A percentile compares a stretch with the other conserved stretches of the same genome.
These are phyloP conservation scores for Lamellibrachia columna DNA, from an alignment of 2,888 invertebrate genomes.

Conservation along the genomic window DNA sequence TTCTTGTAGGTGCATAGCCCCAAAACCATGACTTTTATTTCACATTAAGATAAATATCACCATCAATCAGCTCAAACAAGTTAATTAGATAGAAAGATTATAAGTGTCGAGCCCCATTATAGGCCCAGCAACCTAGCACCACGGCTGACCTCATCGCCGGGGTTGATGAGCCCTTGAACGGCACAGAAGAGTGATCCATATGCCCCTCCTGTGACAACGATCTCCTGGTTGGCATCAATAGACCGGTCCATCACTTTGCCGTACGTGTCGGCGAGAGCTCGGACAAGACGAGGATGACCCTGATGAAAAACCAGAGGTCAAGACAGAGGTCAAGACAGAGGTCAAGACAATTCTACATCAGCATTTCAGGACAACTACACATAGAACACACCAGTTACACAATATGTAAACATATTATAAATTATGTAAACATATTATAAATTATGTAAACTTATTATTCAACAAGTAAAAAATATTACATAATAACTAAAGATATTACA, in stretches of 20 bases:
- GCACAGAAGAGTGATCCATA: constrained; percentile 91
- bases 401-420: background rate
- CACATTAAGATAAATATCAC: no score
- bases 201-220: constrained; percentile 90
- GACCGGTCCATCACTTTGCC: constrained; percentile 78
- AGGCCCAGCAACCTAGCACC: background rate
- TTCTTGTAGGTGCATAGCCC: no score
- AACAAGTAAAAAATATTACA: background rate
- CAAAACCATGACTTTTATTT: no score
- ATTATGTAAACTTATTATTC: background rate
- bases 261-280: constrained; percentile 85
- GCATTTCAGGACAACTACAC: background rate
- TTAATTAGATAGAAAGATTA: background rate
- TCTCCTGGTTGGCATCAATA: constrained; percentile 86
- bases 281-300: constrained; percentile 91
- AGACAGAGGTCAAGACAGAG: no score
- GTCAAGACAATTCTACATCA: no score
- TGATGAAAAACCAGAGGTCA: constrained; percentile 62
- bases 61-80: no score
- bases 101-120: no score
- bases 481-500: background rate
- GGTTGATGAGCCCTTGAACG: constrained; percentile 86
- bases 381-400: background rate
- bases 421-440: background rate
- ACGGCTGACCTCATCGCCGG: constrained; percentile 71